phyloP scores from a whole-genome alignment of 2,888 invertebrate genomes.

The Ephialtes manifestator region DNA sequence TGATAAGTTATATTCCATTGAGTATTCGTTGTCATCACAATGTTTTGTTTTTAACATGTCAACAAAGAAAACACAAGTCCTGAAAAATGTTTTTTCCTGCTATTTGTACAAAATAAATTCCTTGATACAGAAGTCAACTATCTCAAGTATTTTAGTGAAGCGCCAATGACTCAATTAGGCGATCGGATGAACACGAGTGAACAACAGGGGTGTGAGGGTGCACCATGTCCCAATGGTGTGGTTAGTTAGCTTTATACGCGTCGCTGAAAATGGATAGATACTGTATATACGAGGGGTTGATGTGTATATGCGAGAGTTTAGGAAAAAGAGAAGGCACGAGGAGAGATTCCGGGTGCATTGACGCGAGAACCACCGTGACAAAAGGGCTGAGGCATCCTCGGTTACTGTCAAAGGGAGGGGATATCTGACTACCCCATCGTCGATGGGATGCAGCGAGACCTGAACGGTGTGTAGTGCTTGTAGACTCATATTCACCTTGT shows the following conservation, averaged over 20 bases:
- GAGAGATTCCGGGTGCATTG: constrained; percentile 84
- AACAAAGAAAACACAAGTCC: no score
- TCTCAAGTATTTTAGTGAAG: constrained; percentile 21
- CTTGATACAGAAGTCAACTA: neutral
- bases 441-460: constrained; percentile 17
- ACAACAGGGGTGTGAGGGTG: constrained; percentile 59
- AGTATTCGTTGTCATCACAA: no score
- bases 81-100: no score
- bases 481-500: constrained; percentile 45
- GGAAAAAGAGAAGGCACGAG: constrained; percentile 65
- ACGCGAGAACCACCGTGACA: constrained; percentile 85
- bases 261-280: constrained; percentile 67
- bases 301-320: constrained; percentile 53
- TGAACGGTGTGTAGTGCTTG: constrained; percentile 60
- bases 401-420: constrained; percentile 76
- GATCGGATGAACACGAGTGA: constrained; percentile 67
- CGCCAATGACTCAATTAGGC: constrained; percentile 80
- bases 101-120: neutral
- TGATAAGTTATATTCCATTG: no score
- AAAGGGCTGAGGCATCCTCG: constrained; percentile 85
- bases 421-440: constrained; percentile 50
- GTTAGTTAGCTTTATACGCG: constrained; percentile 69
- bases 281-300: constrained; percentile 24
- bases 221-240: constrained; percentile 68
- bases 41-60: no score